Conservation (phyloP, 2,888 invertebrate genomes). For the Adelognathus sp. region DNA sequence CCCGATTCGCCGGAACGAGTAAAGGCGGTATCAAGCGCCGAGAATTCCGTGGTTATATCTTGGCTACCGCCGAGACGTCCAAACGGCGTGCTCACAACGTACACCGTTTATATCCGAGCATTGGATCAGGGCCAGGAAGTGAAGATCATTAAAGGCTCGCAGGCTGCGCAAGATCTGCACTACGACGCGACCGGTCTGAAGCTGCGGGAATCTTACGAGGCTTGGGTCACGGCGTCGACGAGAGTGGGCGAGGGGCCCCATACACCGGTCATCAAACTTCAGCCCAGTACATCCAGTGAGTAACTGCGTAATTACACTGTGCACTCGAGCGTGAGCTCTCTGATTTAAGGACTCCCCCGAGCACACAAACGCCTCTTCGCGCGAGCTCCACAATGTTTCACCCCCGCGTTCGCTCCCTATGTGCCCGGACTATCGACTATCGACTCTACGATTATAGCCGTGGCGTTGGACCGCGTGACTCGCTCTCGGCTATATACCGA, state of each 20-base stretch:
- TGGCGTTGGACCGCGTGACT: conserved; percentile 30
- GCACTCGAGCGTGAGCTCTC: background rate
- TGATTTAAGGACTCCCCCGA: conserved; percentile 21
- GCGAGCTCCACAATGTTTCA: background rate
- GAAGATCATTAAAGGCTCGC: conserved; percentile 81
- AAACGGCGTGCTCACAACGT: conserved; percentile 85
- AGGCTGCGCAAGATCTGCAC: conserved; percentile 82
- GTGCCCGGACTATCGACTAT: conserved; percentile 38
- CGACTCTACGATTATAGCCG: conserved; percentile 37
- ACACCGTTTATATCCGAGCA: conserved; percentile 84
- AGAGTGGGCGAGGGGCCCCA: conserved; percentile 85
- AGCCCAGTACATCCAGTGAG: conserved; percentile 80
- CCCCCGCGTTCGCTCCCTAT: background rate
- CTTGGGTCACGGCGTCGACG: conserved; percentile 85
- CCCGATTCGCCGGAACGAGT: conserved; percentile 85
- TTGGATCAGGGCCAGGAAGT: conserved; percentile 83
- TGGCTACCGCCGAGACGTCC: conserved; percentile 86
- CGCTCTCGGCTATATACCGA: conserved; percentile 12
- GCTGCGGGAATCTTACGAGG: conserved; percentile 83
- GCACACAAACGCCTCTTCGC: background rate
- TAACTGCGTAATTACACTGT: conserved; percentile 39
- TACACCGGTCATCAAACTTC: conserved; percentile 83
- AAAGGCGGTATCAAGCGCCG: conserved; percentile 84
- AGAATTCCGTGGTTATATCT: conserved; percentile 84
- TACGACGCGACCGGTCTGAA: conserved; percentile 83